Evolutionary conservation across 2,113 vertebrate genomes (phyloP), one percentile per base, ranked within the genome.

Genomic region (Salvelinus sp.): DNA sequence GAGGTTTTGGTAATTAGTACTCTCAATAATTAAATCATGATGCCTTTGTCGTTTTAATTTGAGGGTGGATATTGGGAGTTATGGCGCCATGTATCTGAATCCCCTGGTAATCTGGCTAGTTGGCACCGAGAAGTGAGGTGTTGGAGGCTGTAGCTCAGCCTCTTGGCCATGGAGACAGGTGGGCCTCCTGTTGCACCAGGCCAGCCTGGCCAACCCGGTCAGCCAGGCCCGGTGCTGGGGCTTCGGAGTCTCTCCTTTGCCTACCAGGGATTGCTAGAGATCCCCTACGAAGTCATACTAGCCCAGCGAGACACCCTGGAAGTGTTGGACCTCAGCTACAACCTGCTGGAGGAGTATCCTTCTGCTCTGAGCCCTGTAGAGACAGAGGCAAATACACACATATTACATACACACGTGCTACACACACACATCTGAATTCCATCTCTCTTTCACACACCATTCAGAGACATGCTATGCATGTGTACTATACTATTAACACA

Each of bases 341-440:
- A 94, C 70, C 30, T 89, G 58, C 86, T 94, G 75, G 79, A 93
- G 12, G 92, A 94, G 93, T 94, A 94, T 94, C 92, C 92, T 94
- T 93, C 80, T 16, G 1, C 28, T 62, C 22, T n/a, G 18, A 22
- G 58, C 58, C 58, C 12, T 38, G 3, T n/a, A 38, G 14, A 68
- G 14, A 68, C 16, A 68, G 14, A 18, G 14, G 28, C 16, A 6
- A 22, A 68, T 12, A 33, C 7, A 38, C 57, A n/a, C 20, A 20
- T 28, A 63, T 63, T 23, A 70, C 50, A 57, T 63, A 23, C 74
- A 25, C 16, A 54, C 9, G 13, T 1, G 4, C 7, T 1, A 50
- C 48, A 50, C 48, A 50, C 14, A 38, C 63, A 44, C 67, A 44
- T 44, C 38, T 44, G 9, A 44, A 12, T 9, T 44, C 38, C 38